Conservation (phyloP, 2,888 invertebrate genomes). For the Lithosia quadra region DNA sequence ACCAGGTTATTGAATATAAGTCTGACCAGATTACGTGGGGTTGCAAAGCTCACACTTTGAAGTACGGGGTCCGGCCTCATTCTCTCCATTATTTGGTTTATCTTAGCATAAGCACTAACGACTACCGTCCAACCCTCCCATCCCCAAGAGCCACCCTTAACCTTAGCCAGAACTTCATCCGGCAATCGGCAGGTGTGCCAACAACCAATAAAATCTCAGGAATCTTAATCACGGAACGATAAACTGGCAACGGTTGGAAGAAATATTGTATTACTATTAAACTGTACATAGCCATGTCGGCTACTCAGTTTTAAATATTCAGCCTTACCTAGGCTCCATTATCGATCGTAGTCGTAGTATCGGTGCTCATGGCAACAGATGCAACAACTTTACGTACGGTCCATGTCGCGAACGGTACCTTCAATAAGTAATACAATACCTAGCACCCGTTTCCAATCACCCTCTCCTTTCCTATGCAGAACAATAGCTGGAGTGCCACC, state of each 20-base stretch:
- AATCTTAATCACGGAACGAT: not conserved
- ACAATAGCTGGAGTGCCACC: not conserved
- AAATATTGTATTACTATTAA: not conserved
- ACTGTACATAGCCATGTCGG: not conserved
- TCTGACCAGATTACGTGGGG: too few relatives aligned
- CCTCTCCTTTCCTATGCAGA: not conserved
- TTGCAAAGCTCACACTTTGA: too few relatives aligned
- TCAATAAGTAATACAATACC: not conserved
- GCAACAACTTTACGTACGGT: not conserved
- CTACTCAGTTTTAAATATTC: not conserved
- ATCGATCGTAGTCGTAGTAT: not conserved
- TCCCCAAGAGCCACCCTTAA: too few relatives aligned
- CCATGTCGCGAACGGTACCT: not conserved
- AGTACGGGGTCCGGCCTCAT: too few relatives aligned
- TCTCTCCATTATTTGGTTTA: too few relatives aligned
- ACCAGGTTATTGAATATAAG: too few relatives aligned
- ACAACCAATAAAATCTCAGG: too few relatives aligned
- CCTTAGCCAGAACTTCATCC: not conserved
- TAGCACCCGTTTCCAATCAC: not conserved
- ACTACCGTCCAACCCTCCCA: too few relatives aligned
- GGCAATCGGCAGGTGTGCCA: not conserved
- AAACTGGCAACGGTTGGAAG: not conserved
- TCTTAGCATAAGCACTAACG: too few relatives aligned
- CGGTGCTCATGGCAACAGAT: slow-evolving; percentile 4
- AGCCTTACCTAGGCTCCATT: not conserved